phyloP scores from a whole-genome alignment of 1,140 invertebrate genomes.

The Drosophila aff. region DNA sequence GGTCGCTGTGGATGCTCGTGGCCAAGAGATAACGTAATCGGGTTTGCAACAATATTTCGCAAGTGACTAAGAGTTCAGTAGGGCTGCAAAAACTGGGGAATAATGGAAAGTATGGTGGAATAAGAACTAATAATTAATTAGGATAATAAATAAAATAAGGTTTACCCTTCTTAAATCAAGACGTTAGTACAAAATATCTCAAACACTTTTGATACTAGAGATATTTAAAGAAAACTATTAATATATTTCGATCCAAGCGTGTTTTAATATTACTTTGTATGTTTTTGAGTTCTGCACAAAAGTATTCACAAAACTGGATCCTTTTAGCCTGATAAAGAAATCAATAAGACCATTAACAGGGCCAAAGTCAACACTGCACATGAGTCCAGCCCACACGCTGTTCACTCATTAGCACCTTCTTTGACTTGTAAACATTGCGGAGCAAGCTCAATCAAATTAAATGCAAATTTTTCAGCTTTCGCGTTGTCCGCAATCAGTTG shows the following conservation, averaged over 20 bases:
- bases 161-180: too few relatives aligned
- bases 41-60: slow-evolving; percentile 32
- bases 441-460: slow-evolving; percentile 63
- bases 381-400: slow-evolving; percentile 7
- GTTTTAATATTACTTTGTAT: too few relatives aligned
- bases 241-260: not conserved
- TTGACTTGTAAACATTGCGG: slow-evolving; percentile 40
- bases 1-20: slow-evolving; percentile 67
- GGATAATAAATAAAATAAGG: not conserved
- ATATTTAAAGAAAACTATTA: not conserved
- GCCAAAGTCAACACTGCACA: slow-evolving; percentile 5
- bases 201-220: not conserved
- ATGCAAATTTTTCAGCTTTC: slow-evolving; percentile 70
- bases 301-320: not conserved
- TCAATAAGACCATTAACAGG: not conserved
- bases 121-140: not conserved
- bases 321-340: slow-evolving; percentile 5
- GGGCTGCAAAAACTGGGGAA: not conserved
- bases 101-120: not conserved
- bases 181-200: too few relatives aligned
- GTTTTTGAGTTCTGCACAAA: too few relatives aligned
- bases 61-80: slow-evolving; percentile 1
- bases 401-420: slow-evolving; percentile 63
- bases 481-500: slow-evolving; percentile 61
- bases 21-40: slow-evolving; percentile 71